A percentile compares a stretch with the other conserved stretches of the same genome.
Conservation (phyloP, 1,140 invertebrate species). For the Pseudomyrmex cubaensis region DNA sequence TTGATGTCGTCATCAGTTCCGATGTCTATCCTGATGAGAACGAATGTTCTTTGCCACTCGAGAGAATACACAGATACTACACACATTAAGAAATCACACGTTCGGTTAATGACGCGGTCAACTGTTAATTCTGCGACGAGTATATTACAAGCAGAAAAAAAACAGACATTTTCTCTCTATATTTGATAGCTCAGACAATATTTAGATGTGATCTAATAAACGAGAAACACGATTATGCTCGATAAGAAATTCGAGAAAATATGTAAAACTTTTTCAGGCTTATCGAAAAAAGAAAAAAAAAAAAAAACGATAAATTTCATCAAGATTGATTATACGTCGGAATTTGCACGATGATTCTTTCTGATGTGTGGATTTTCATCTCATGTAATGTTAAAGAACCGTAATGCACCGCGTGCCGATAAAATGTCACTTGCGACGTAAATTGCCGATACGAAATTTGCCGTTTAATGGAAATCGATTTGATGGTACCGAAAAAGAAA, state of each 20-base stretch:
- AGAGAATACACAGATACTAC: constrained; percentile 17
- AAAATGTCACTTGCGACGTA: constrained; percentile 11
- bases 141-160: background rate
- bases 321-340: background rate
- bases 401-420: constrained; percentile 14
- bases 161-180: background rate
- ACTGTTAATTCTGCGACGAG: constrained; percentile 4
- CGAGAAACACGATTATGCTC: background rate
- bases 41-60: constrained; percentile 40
- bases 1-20: constrained; percentile 39
- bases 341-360: background rate
- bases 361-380: constrained; percentile 6
- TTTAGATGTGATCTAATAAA: background rate
- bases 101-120: constrained; percentile 1
- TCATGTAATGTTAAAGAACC: constrained; percentile 35
- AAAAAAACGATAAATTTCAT: background rate
- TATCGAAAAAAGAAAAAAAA: background rate
- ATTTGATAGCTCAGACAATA: background rate
- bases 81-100: constrained; percentile 35
- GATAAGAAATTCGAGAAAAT: background rate
- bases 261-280: background rate
- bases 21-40: constrained; percentile 32
- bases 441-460: constrained; percentile 41
- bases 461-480: constrained; percentile 51
- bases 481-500: constrained; percentile 29